phyloP scores from a whole-genome alignment of 2,888 invertebrate genomes.

The Eumerus sabulonum region DNA sequence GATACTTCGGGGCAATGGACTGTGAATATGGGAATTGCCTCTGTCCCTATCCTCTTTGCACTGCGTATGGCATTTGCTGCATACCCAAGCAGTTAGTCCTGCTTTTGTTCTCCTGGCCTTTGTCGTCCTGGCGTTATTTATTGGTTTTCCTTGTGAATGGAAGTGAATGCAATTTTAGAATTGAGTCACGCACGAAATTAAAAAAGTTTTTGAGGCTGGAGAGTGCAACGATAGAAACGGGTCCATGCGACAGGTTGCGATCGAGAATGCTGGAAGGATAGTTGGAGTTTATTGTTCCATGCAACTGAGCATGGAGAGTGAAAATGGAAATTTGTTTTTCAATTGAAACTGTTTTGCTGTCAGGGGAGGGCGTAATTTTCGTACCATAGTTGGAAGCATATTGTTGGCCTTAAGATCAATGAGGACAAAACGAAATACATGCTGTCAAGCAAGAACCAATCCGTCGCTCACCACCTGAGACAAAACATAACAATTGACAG shows the following conservation, averaged over 20 bases:
- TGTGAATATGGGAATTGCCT: constrained; percentile 42
- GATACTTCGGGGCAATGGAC: constrained; percentile 53
- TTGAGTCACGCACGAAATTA: constrained; percentile 58
- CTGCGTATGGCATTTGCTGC: constrained; percentile 23
- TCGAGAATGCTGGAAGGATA: background rate
- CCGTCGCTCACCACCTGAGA: too few species aligned
- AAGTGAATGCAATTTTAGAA: constrained; percentile 41
- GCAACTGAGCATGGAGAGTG: background rate
- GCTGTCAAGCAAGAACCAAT: too few species aligned
- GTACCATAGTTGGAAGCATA: too few species aligned
- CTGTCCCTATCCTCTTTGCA: background rate
- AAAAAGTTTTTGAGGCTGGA: constrained; percentile 53
- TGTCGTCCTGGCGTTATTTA: constrained; percentile 16
- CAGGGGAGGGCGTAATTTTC: too few species aligned
- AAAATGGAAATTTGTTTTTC: background rate
- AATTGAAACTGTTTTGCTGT: background rate
- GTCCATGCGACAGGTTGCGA: background rate
- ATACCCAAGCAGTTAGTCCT: background rate
- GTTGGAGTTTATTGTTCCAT: constrained; percentile 7
- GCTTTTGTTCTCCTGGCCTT: constrained; percentile 24
- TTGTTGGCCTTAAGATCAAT: too few species aligned
- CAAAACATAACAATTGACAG: too few species aligned
- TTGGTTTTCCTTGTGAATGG: constrained; percentile 19
- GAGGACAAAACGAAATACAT: too few species aligned
- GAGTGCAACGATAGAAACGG: constrained; percentile 22